Evolutionary conservation across 1,140 invertebrate species (phyloP), one percentile per base, ranked within the genome.

Genomic region (Saccostrea glomerata): DNA sequence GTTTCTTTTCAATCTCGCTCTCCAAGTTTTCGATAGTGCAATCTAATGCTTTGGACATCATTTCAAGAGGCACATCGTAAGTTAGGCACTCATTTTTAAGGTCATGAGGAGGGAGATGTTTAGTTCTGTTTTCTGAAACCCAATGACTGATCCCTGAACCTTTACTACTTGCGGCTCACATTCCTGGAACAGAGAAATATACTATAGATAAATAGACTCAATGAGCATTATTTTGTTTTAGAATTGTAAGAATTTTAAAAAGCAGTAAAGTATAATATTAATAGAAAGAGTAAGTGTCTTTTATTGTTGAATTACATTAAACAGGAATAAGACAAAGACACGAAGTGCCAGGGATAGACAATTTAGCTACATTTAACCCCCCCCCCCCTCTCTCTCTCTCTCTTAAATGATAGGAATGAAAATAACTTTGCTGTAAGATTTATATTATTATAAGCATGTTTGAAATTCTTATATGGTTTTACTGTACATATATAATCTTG

Each of bases 91-190:
- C 66, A 73, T 73, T 23, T 25, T 23, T 9, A 73, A 11, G 25
- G 36, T 73, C 66, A 73, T 73, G 11, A 73, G 66, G 66, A 73
- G 66, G 7, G 66, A 73, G 66, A 73, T 73, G 25, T 73, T 9
- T 9, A 73, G 66, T 30, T 73, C 66, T 25, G 66, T 73, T 73
- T 73, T 23, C n/a, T 73, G 23, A 30, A 30, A 73, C 7, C 23
- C 66, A 73, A 73, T 25, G 23, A 13, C 66, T 12, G 66, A 36
- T 30, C 66, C 66, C 23, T 73, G 66, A 12, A 73, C 25, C 25
- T 73, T 23, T 25, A 23, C 23, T 30, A 73, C 66, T 73, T 25
- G 66, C 25, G 23, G 66, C 66, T 73, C 66, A 30, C 66, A 73
- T 23, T 73, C 66, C 66, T 73, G 25, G 25, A 73, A 20, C 25